Percentiles rank a stretch among this genome's conserved stretches.
Conservation (phyloP, 1,140 invertebrate species). For the Amyelois transitella region DNA sequence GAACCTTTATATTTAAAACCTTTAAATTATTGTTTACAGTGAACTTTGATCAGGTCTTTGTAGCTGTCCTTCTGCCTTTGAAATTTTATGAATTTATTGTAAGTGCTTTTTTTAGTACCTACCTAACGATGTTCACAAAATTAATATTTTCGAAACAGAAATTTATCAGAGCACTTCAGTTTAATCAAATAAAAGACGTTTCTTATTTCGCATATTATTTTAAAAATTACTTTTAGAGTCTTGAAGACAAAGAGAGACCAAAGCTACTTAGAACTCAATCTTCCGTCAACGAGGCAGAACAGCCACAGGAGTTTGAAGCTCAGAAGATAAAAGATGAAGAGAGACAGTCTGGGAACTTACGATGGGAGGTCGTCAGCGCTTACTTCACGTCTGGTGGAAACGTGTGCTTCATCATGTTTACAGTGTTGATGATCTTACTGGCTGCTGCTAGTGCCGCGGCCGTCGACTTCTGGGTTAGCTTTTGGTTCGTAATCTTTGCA, state of each 20-base stretch:
- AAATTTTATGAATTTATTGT: too few species aligned
- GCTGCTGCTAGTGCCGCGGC: conserved; percentile 72
- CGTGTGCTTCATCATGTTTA: conserved; percentile 53
- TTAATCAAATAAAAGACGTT: too few species aligned
- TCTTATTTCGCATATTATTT: too few species aligned
- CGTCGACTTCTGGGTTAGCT: conserved; percentile 83
- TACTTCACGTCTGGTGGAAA: conserved; percentile 75
- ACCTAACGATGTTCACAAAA: too few species aligned
- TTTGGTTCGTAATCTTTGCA: conserved; percentile 72
- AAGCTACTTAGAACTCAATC: conserved; percentile 26
- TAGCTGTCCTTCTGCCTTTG: too few species aligned
- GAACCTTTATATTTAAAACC: too few species aligned
- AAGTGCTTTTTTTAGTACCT: too few species aligned
- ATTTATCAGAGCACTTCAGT: too few species aligned
- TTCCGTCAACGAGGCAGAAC: conserved; percentile 46
- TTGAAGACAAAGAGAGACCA: conserved; percentile 37
- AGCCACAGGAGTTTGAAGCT: conserved; percentile 60
- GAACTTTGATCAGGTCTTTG: too few species aligned
- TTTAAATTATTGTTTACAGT: too few species aligned
- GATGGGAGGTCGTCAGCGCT: conserved; percentile 74
- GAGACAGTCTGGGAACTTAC: conserved; percentile 76
- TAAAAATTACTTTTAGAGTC: conserved; percentile 28
- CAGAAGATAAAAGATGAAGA: conserved; percentile 59
- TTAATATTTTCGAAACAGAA: too few species aligned
- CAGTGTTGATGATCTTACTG: conserved; percentile 63